A percentile compares a stretch with the other conserved stretches of the same genome.
Conservation (phyloP, 2,888 invertebrate genomes). For the Synanthedon tipuliformis region DNA sequence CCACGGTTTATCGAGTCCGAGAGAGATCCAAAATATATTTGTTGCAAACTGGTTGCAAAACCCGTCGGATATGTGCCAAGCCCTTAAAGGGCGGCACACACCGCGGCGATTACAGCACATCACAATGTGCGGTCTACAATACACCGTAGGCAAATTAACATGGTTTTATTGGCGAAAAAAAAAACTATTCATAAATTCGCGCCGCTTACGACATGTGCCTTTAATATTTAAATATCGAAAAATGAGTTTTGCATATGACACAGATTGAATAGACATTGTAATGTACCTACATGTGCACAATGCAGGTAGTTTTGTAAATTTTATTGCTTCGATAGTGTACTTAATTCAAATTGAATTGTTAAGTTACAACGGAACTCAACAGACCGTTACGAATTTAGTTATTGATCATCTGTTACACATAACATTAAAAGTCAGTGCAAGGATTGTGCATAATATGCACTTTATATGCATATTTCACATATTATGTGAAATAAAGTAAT, state of each 20-base stretch:
- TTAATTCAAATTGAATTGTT: slow-evolving; percentile 43
- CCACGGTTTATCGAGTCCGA: no score
- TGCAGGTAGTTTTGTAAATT: slow-evolving; percentile 40
- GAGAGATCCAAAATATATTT: no score
- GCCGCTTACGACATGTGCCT: slow-evolving; percentile 50
- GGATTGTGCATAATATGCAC: no score
- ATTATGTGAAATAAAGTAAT: no score
- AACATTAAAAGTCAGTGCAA: no score
- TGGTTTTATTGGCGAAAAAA: slow-evolving; percentile 62
- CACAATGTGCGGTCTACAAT: slow-evolving; percentile 57
- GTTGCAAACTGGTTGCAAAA: no score
- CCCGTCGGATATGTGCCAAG: slow-evolving; percentile 38
- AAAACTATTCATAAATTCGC: slow-evolving; percentile 54
- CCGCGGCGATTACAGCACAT: slow-evolving; percentile 25
- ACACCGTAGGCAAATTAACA: slow-evolving; percentile 65
- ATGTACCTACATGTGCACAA: slow-evolving; percentile 49
- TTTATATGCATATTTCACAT: no score
- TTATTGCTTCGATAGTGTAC: slow-evolving; percentile 32
- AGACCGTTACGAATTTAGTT: slow-evolving; percentile 50
- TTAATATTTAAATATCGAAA: slow-evolving; percentile 56
- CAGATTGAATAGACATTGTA: slow-evolving; percentile 26
- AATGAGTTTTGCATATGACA: slow-evolving; percentile 67
- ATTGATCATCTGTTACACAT: slow-evolving; percentile 38
- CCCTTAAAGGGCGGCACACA: slow-evolving; percentile 29
- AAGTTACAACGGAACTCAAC: slow-evolving; percentile 44